Evolutionary conservation across 2,888 invertebrate genomes (phyloP), one percentile per base, ranked within the genome.

Genomic region (Zaprionus bogoriensis): DNA sequence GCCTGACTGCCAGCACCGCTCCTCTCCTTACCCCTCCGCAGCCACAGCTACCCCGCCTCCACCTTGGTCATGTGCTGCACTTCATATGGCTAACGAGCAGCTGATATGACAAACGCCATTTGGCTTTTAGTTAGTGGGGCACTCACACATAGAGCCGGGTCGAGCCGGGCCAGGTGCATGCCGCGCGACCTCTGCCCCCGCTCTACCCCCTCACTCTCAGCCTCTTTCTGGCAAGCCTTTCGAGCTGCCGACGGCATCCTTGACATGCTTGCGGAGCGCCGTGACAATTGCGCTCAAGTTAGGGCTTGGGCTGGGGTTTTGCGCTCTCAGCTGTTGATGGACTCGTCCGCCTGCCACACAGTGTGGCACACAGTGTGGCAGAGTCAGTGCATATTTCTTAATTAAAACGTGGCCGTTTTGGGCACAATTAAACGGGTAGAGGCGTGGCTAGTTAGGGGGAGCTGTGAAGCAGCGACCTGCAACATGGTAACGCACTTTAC

Each of bases 101-200:
- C 85, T 81, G 85, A 80, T 80, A 72, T 78, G 82, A 75, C 78
- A 80, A 84, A 72, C 72, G 75, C 62, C 85, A 81, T 80, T 84
- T 81, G 72, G 82, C 78, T 81, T 81, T 84, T 77, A 74, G 80
- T 66, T 46, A 60, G 67, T 64, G 59, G 46, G 41, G 36, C 48
- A 44, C 3, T 23, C 30, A 20, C 32, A 55, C 25, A 38, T 6
- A 19, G 4, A 27, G 2, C 30, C 19, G 7, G 23, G 9, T 22
- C 14, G 9, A 25, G 22, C 20, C 39, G 17, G 30, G 46, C 20
- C 70, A 60, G 62, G 48, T 55, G 69, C 64, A 60, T 62, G 67
- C 57, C 61, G 62, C 39, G 27, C 14, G 46, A 64, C 48, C 42
- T 23, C 42, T 47, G 1, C 39, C 45, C 30, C 59, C 57, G 25